A percentile compares a stretch with the other conserved stretches of the same genome.
These are phyloP conservation scores for Emydocephalus ijimae DNA, from an alignment of 2,113 vertebrate genomes.

Conservation along the genomic window DNA sequence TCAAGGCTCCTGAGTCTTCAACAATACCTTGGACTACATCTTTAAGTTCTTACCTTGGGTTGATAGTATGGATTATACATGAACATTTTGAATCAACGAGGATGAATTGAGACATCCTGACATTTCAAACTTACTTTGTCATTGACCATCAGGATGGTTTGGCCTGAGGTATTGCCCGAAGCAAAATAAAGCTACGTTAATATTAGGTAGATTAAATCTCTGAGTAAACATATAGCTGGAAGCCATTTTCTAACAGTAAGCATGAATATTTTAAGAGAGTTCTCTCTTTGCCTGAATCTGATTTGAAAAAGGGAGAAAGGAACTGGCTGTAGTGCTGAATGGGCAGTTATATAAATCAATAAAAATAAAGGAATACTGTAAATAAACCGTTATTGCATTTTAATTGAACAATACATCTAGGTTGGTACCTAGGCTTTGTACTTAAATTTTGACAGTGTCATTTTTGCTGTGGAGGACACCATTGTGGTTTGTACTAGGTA, in stretches of 20 bases:
- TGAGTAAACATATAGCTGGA: slow-evolving; percentile 22
- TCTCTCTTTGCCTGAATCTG: not conserved
- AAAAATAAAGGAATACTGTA: not conserved
- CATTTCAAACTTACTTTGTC: not conserved
- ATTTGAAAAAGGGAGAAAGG: not conserved
- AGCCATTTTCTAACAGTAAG: not conserved
- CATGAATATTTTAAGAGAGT: slow-evolving; percentile 4
- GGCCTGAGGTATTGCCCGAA: slow-evolving; percentile 2
- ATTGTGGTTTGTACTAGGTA: not conserved
- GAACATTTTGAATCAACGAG: slow-evolving; percentile 1
- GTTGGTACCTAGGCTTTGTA: not conserved
- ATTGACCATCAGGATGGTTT: not conserved
- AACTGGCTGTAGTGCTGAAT: not conserved
- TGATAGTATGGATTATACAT: not conserved
- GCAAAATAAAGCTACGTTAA: slow-evolving; percentile 1
- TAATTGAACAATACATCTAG: not conserved
- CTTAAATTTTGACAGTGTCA: not conserved
- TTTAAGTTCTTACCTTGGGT: not conserved
- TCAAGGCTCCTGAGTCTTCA: not conserved
- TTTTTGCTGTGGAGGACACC: not conserved
- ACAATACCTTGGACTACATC: no score
- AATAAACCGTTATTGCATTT: not conserved
- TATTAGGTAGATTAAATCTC: slow-evolving; percentile 10
- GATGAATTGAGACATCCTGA: not conserved
- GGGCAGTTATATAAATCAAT: not conserved